These are phyloP conservation scores for Alcedo atthis DNA, from an alignment of 2,797 vertebrate genomes.

Conservation along the genomic window DNA sequence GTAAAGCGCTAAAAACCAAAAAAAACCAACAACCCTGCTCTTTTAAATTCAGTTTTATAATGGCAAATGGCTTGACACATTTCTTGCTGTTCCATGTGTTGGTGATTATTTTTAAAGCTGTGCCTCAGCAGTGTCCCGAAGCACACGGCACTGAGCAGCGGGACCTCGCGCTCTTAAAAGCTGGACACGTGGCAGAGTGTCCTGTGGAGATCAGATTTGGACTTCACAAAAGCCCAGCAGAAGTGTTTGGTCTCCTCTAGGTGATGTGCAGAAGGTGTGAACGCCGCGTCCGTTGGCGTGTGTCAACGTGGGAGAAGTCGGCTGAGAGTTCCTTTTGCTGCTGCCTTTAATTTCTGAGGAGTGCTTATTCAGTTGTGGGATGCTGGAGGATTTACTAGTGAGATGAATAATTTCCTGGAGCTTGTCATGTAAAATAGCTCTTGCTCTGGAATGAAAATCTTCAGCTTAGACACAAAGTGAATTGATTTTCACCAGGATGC, in stretches of 20 bases:
- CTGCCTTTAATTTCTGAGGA: background rate
- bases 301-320: background rate
- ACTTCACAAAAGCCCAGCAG: background rate
- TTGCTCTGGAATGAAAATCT: background rate
- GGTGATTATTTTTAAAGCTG: constrained; percentile 14
- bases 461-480: background rate
- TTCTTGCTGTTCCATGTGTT: constrained; percentile 8
- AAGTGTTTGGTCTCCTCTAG: background rate
- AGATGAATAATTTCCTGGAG: background rate
- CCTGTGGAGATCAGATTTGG: background rate
- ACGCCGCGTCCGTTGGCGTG: accelerated
- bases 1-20: background rate
- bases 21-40: background rate
- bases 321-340: background rate
- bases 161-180: background rate
- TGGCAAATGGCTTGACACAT: background rate
- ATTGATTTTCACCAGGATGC: background rate
- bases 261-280: background rate
- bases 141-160: background rate
- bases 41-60: background rate
- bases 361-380: background rate
- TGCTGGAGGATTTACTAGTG: constrained; percentile 2
- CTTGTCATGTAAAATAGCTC: background rate
- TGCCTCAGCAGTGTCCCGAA: background rate
- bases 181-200: background rate